Evolutionary conservation across 2,797 vertebrate genomes (phyloP).

Genomic region (Acanthurus tractus): DNA sequence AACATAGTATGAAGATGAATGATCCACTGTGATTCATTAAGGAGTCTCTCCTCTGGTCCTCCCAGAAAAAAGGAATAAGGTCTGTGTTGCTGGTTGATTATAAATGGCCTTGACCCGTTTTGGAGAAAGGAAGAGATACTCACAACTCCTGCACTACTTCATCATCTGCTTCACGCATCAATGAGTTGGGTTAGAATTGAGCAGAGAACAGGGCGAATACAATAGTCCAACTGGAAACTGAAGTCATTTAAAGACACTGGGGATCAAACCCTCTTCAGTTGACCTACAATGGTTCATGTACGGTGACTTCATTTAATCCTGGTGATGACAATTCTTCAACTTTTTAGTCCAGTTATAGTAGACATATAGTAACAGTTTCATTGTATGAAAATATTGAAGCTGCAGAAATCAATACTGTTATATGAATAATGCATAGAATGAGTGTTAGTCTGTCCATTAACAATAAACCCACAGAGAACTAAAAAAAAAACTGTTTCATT

Average conservation of each 20-base stretch:
- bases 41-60: constrained; percentile 27
- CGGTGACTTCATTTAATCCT: constrained; percentile 5
- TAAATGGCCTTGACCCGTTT: constrained; percentile 76
- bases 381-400: background rate
- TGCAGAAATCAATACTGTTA: background rate
- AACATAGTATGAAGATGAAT: constrained; percentile 49
- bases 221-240: constrained; percentile 28
- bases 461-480: background rate
- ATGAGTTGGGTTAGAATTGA: constrained; percentile 32
- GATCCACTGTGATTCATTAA: constrained; percentile 48
- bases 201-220: constrained; percentile 31
- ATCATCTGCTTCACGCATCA: constrained; percentile 66
- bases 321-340: background rate
- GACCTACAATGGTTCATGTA: constrained; percentile 5
- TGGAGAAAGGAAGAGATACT: constrained; percentile 57
- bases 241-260: constrained; percentile 28
- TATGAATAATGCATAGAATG: background rate
- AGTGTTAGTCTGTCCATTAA: too few relatives aligned
- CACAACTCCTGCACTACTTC: constrained; percentile 58
- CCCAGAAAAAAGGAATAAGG: constrained; percentile 34
- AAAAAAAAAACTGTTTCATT: background rate
- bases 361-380: background rate
- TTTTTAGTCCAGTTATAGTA: background rate
- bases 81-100: constrained; percentile 55
- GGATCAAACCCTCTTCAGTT: constrained; percentile 4